Evolutionary conservation across 2,113 vertebrate species (phyloP), one percentile per base, ranked within the genome.

Genomic region (Carettochelys insculpta): DNA sequence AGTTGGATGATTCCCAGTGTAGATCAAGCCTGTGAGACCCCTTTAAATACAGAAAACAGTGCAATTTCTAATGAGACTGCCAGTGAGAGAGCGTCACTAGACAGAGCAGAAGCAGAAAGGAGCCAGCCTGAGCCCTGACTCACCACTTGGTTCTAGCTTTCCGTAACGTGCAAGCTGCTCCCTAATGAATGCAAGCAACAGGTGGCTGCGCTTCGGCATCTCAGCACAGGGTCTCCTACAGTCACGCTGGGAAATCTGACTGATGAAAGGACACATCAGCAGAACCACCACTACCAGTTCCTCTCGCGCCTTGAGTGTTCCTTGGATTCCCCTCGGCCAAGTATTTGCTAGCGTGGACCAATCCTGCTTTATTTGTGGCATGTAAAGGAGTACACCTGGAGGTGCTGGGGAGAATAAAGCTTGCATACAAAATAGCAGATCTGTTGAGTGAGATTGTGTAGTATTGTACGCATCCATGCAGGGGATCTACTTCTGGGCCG

Each of bases 341-440:
- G 14, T 53, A 88, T n/a, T 48, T 82, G 2, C n/a, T 0, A 0
- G 45, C 29, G n/a, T n/a, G n/a, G 11, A n/a, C 34, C 61, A 27
- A 34, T 73, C 31, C 14, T 88, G 2, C 24, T 82, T 71, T 45
- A n/a, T 80, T 84, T 45, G 41, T 9, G 87, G 51, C 11, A 6
- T 45, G 22, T 34, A 82, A 78, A 7, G 31, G 11, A 43, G 19
- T 8, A 80, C 8, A 83, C 41, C 1, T 50, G 19, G 5, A 83
- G 68, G 25, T 25, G 11, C 11, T 24, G 22, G 77, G 56, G 92
- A 91, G 52, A 0, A 1, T 1, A 53, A 43, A 20, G 90, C 5
- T 1, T 56, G 53, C n/a, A 88, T 86, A 50, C 41, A 43, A 25
- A 80, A 54, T 19, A 92, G 71, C n/a, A 89, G n/a, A 31, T 85